Percentiles rank a stretch among this genome's conserved stretches.
Conservation (phyloP, 2,888 invertebrate genomes). For the Tenthredo scrophulariae region DNA sequence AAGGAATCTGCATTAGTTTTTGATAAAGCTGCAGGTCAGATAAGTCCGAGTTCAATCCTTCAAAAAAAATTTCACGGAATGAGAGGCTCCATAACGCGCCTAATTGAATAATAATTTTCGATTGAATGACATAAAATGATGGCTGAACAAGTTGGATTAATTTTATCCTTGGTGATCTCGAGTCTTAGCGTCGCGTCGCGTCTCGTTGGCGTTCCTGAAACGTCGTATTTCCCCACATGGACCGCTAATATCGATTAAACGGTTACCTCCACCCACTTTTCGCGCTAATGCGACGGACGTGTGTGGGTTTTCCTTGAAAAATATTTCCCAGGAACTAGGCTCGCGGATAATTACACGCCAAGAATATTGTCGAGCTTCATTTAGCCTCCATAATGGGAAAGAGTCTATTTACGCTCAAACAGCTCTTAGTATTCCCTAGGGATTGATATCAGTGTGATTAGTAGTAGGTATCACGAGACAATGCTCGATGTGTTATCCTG, state of each 20-base stretch:
- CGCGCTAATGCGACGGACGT: constrained; percentile 20
- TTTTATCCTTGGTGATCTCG: neutral
- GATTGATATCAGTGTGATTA: neutral
- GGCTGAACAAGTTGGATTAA: neutral
- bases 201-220: neutral
- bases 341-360: constrained; percentile 8
- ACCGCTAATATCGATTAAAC: constrained; percentile 43
- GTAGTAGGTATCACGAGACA: neutral
- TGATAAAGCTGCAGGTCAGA: neutral
- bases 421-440: neutral
- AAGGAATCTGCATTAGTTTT: neutral
- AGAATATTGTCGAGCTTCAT: constrained; percentile 3
- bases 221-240: constrained; percentile 13
- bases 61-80: neutral
- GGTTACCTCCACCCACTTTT: constrained; percentile 5
- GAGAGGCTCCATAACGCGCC: neutral
- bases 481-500: neutral
- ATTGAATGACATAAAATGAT: neutral
- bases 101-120: too few species aligned
- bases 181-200: neutral
- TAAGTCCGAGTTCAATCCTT: neutral
- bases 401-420: neutral
- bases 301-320: constrained; percentile 7
- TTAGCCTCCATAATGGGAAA: neutral
- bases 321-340: constrained; percentile 16